Conservation (phyloP, 2,888 invertebrate species). For the Limnephilus lunatus region DNA sequence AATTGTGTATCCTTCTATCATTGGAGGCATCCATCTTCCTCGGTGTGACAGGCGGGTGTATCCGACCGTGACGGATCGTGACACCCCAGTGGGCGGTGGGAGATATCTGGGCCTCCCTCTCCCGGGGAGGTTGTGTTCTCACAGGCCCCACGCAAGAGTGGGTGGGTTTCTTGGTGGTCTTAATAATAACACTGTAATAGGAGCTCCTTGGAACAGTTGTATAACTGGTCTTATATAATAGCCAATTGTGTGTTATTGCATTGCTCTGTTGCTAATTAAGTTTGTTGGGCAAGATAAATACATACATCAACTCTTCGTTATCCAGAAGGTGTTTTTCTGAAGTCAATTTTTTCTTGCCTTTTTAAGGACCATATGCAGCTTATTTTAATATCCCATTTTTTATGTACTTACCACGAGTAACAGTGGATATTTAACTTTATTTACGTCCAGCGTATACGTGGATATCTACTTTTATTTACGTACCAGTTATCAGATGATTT, state of each 20-base stretch:
- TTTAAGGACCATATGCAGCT: no score
- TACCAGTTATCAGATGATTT: not conserved
- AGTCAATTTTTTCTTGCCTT: not conserved
- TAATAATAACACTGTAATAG: not conserved
- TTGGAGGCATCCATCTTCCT: constrained; percentile 63
- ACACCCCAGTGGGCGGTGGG: constrained; percentile 42
- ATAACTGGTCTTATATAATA: not conserved
- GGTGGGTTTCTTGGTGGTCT: not conserved
- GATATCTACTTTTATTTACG: not conserved
- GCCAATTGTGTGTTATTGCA: not conserved
- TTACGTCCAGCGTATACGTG: not conserved
- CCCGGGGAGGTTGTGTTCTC: not conserved
- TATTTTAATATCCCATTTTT: no score
- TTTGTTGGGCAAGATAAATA: not conserved
- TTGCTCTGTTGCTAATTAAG: not conserved
- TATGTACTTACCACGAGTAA: no score
- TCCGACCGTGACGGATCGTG: constrained; percentile 62
- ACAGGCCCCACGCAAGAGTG: not conserved
- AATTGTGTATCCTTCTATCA: constrained; percentile 64
- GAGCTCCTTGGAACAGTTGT: not conserved
- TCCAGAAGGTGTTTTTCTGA: not conserved
- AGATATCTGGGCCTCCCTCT: not conserved
- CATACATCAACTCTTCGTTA: not conserved
- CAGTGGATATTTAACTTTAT: not conserved
- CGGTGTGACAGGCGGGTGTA: constrained; percentile 63